Conservation (phyloP, 2,888 invertebrate species). For the Papilio demoleus region DNA sequence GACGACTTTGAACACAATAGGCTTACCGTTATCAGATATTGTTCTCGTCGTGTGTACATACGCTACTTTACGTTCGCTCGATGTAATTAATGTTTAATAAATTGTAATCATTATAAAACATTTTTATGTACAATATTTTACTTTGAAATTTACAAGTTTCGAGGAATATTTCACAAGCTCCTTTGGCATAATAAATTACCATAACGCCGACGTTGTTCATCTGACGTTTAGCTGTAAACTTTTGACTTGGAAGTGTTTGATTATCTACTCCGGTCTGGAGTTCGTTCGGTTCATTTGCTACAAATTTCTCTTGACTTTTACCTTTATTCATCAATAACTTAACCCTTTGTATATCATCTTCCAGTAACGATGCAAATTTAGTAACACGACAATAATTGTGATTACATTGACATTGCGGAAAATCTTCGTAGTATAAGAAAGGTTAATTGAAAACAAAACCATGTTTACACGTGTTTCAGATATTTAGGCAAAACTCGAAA, state of each 20-base stretch:
- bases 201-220: conserved; percentile 79
- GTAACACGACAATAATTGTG: no score
- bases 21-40: conserved; percentile 77
- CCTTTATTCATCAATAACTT: conserved; percentile 45
- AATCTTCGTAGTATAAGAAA: neutral
- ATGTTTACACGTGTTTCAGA: conserved; percentile 24
- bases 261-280: conserved; percentile 68
- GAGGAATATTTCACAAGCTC: conserved; percentile 64
- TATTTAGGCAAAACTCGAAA: conserved; percentile 61
- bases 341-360: conserved; percentile 9
- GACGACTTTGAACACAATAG: conserved; percentile 74
- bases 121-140: conserved; percentile 16
- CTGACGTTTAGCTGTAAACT: conserved; percentile 79
- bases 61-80: conserved; percentile 55
- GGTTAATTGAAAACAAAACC: neutral
- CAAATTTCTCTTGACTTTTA: conserved; percentile 56
- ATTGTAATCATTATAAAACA: conserved; percentile 28
- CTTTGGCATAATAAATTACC: conserved; percentile 81
- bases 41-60: conserved; percentile 64
- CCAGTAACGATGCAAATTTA: neutral
- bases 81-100: conserved; percentile 51
- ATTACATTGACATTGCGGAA: neutral
- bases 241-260: conserved; percentile 69
- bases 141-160: conserved; percentile 56
- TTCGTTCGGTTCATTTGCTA: conserved; percentile 77